Evolutionary conservation across 2,797 vertebrate genomes (phyloP).

Genomic region (Echeneis naucrates): DNA sequence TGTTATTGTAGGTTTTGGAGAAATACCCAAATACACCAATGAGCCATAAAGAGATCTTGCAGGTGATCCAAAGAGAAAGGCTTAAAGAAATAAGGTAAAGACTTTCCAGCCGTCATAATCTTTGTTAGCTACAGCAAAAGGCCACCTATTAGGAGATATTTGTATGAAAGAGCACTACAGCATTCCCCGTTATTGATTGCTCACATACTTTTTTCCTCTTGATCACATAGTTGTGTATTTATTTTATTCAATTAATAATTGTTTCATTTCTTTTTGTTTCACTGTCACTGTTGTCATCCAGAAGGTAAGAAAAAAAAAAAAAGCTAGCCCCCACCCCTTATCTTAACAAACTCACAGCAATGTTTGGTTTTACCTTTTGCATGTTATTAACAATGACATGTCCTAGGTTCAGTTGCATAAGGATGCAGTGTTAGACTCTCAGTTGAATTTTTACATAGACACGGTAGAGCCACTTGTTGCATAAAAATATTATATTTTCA

Average conservation of each 20-base stretch:
- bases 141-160: slow-evolving; percentile 6
- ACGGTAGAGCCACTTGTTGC: slow-evolving; percentile 52
- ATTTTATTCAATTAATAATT: slow-evolving; percentile 73
- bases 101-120: neutral
- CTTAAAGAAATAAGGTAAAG: slow-evolving; percentile 97
- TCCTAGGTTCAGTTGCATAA: slow-evolving; percentile 54
- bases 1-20: slow-evolving; percentile 92
- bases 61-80: slow-evolving; percentile 97
- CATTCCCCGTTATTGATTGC: slow-evolving; percentile 25
- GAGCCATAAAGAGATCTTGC: slow-evolving; percentile 99
- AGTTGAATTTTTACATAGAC: neutral
- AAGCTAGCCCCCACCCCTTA: slow-evolving; percentile 57
- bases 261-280: slow-evolving; percentile 81
- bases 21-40: slow-evolving; percentile 98
- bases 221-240: slow-evolving; percentile 57
- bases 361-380: slow-evolving; percentile 75
- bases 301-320: slow-evolving; percentile 89
- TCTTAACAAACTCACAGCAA: slow-evolving; percentile 74
- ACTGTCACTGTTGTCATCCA: slow-evolving; percentile 86
- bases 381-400: slow-evolving; percentile 82
- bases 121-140: neutral
- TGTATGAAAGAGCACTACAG: slow-evolving; percentile 8
- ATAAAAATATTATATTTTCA: slow-evolving; percentile 31
- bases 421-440: slow-evolving; percentile 14
- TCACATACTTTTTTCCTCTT: slow-evolving; percentile 51